Base-by-base conservation (phyloP, 2,888 invertebrate species). In the Caenorhabditis virilis region DNA sequence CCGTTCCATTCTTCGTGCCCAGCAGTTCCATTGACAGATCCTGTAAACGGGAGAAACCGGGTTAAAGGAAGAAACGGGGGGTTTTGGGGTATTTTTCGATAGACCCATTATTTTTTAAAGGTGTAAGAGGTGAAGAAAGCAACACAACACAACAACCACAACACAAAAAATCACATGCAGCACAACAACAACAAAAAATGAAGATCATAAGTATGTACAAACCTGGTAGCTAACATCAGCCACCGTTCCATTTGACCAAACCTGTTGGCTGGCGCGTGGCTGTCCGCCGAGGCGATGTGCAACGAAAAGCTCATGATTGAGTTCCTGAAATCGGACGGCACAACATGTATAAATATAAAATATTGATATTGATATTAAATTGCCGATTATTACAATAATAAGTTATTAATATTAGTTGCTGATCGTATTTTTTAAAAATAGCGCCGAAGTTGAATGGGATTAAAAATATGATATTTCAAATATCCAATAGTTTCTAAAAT, bases 11-110 rank as follows among this genome's bases (percentile, higher is more conserved):
- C 16, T 67, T 72, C 23, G 82, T 82, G 16, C 82, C 82, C 18
- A 82, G 71, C 41, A 82, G 58, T 45, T 82, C 78, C 79, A 82
- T 76, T 33, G 80, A 80, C 46, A 82, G 72, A 55, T 80, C 76
- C 76, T 77, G 68, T 30, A 60, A 56, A 61, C 3, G 26, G 26
- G 26, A 16, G 16, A 26, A 45, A 27, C 5, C 6, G 16, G 18
- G 26, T 26, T 16, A 27, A 45, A 45, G 16, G 2, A 16, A 16
- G 27, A 26, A 7, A 45, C 30, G 13, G 33, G 26, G 47, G 2
- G 20, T 39, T 38, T 25, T 7, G 4, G n/a, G n/a, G 36, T 36
- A 11, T 33, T 39, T 47, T 30, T 30, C 35, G 23, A 18, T 53
- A 35, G 18, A n/a, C 9, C n/a, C 5, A 13, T 9, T 36, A 36